phyloP scores from a whole-genome alignment of 2,113 vertebrate genomes.

The Tupaia chinensis region DNA sequence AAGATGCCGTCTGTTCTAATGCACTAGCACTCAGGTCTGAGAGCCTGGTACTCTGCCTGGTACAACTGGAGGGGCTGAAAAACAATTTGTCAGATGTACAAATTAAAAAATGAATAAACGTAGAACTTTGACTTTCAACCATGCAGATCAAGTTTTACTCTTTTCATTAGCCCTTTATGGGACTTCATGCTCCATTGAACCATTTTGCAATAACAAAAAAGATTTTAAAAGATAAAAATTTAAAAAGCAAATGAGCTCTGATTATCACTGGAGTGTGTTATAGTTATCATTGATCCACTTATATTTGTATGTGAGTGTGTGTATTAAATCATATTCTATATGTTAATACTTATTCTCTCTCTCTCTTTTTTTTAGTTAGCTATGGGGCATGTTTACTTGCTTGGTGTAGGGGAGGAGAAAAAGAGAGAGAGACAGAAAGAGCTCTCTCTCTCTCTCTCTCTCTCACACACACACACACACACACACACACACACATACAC shows the following conservation, averaged over 20 bases:
- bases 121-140: not conserved
- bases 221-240: conserved; percentile 30
- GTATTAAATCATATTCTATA: not conserved
- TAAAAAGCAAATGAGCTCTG: not conserved
- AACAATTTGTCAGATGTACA: not conserved
- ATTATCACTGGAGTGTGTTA: not conserved
- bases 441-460: no score
- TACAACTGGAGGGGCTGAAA: not conserved
- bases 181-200: not conserved
- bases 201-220: not conserved
- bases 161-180: not conserved
- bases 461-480: no score
- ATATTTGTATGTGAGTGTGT: no score
- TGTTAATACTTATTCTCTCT: not conserved
- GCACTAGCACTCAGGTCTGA: not conserved
- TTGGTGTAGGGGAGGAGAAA: no score
- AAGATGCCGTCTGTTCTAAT: not conserved
- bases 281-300: not conserved
- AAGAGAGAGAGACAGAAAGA: no score
- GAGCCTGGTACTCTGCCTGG: not conserved
- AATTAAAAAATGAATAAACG: conserved; percentile 9
- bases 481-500: no score
- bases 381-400: no score
- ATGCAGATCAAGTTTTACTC: not conserved
- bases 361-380: no score